A percentile compares a stretch with the other conserved stretches of the same genome.
Conservation (phyloP, 2,797 vertebrate genomes). For the Arrhamphus sclerolepis region DNA sequence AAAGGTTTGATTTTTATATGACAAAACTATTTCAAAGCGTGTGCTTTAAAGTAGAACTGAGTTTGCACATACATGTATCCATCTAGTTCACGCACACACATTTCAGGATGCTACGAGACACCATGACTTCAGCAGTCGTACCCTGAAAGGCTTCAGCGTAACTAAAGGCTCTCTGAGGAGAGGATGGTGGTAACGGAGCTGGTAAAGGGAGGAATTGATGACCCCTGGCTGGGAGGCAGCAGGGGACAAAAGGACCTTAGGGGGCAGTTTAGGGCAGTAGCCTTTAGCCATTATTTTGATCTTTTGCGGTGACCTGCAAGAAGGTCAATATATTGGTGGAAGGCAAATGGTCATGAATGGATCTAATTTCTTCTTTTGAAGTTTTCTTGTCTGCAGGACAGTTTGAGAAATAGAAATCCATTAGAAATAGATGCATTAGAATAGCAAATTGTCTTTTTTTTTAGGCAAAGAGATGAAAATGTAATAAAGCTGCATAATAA, state of each 20-base stretch:
- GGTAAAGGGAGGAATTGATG: conserved; percentile 66
- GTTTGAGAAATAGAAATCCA: conserved; percentile 12
- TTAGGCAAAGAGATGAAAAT: background rate
- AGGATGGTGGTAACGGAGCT: conserved; percentile 59
- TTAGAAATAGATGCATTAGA: conserved; percentile 2
- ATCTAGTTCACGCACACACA: conserved; percentile 26
- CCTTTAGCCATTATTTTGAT: conserved; percentile 44
- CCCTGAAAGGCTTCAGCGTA: conserved; percentile 23
- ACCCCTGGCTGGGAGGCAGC: conserved; percentile 44
- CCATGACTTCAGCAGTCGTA: conserved; percentile 44
- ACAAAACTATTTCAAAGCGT: background rate
- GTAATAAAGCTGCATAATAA: background rate
- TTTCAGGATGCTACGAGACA: conserved; percentile 48
- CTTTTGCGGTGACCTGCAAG: conserved; percentile 45
- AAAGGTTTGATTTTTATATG: background rate
- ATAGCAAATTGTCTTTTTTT: background rate
- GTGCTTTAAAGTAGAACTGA: conserved; percentile 2
- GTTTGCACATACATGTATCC: background rate
- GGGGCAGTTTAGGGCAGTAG: conserved; percentile 51
- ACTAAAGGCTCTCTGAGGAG: conserved; percentile 46
- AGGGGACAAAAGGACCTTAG: conserved; percentile 42
- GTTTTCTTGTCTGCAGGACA: conserved; percentile 9
- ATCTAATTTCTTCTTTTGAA: background rate
- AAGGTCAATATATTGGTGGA: conserved; percentile 30
- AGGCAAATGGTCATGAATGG: conserved; percentile 35